Evolutionary conservation across 2,888 invertebrate genomes (phyloP), one percentile per base, ranked within the genome.

Genomic region (Xylota segnis): DNA sequence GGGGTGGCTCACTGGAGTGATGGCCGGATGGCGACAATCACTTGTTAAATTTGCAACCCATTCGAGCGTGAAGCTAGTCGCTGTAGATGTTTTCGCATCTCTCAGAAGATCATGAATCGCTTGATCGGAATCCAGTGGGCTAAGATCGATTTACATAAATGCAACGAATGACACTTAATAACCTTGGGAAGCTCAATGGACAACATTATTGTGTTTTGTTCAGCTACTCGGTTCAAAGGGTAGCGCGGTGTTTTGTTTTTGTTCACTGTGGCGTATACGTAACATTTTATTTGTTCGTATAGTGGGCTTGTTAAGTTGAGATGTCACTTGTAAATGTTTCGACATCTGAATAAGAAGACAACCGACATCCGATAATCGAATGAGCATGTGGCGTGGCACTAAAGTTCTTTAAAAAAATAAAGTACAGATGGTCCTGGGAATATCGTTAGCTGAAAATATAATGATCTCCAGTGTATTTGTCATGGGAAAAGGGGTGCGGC

Each of bases 11-110:
- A 18, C 29, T 10, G 3, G 34, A 61, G 29, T 61, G 32, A 83
- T 61, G 59, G 75, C 79, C 81, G 81, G 76, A 71, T 54, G 58
- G 43, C 47, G 52, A 40, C 58, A 63, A 68, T 74, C 78, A 77
- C 76, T 77, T 82, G 76, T 76, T 68, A 63, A 66, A 68, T 72
- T 86, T 76, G 52, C 76, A 82, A 66, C 34, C 14, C 56, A 72
- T 47, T 86, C 43, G 37, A 27, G 76, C 82, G 37, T 82, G 72
- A 76, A 76, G 71, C 63, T 68, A 34, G 32, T 10, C 23, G 23
- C 23, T 23, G 23, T 50, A 45, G 65, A 83, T 83, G 40, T 59
- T 70, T 40, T 14, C 45, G 58, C 56, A 40, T 50, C 52, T 63
- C 12, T 23, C 2, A 37, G 50, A 76, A 34, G 54, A 75, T 76